Evolutionary conservation across 2,888 invertebrate species (phyloP), one percentile per base, ranked within the genome.

Genomic region (Drosophila colorata): DNA sequence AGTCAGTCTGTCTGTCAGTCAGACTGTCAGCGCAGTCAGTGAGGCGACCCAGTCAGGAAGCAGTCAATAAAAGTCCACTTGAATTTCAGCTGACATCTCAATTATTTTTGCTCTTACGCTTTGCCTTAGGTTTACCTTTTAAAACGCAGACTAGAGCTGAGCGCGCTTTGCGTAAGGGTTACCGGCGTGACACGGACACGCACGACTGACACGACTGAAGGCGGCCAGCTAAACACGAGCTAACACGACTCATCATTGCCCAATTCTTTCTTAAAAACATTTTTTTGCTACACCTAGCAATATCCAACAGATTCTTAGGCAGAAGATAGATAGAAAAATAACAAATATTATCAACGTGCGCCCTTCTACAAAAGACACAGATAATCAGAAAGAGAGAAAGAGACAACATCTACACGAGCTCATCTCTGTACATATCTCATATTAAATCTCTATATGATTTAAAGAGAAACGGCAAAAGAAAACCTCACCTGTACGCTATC

Each of bases 41-140:
- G 28, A 9, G 28, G 28, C 28, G 33, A 33, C 33, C 33, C 51
- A 51, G 16, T 38, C 79, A 60, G 70, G 67, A 83, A 82, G 59
- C 70, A 86, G 86, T 87, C 87, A 84, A 87, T 85, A 85, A 87
- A 87, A 87, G 87, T 84, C 85, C 81, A 80, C 85, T 87, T 87
- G 70, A 81, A 82, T 85, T 85, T 77, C 60, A 74, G 76, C 81
- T 84, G 85, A 87, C 85, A 85, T 80, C 81, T 85, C 85, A 85
- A 85, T 85, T 87, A 85, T 87, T 85, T 81, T 80, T 76, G 52
- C 72, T 72, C 73, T 75, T 75, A 71, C 67, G 53, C 71, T 75
- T 70, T 63, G 40, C 38, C 53, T 49, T 74, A 23, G 14, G 31
- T 59, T 38, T 52, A 41, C 58, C 38, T 43, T 55, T 35, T 28